Percentiles rank a stretch among this genome's conserved stretches.
Conservation (phyloP, 92 coral and sea anemone species). For the Galaxea fascicularis region DNA sequence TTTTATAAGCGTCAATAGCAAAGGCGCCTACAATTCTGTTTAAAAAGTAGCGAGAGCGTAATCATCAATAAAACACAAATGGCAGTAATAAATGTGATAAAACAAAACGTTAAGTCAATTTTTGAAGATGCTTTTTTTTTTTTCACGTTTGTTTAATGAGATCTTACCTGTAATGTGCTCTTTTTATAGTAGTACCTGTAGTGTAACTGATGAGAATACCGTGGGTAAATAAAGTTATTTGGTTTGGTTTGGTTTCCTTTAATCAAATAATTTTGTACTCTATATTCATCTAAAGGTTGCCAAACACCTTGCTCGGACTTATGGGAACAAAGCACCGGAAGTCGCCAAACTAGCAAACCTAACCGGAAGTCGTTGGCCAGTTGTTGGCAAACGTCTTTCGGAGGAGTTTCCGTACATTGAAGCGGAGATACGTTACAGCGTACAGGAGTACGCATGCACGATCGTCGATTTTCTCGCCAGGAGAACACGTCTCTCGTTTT, state of each 20-base stretch:
- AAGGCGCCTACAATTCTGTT: too few relatives aligned
- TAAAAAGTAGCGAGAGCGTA: too few relatives aligned
- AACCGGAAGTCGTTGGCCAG: conserved; percentile 96
- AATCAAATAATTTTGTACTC: background rate
- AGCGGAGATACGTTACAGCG: conserved; percentile 92
- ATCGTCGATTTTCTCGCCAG: conserved; percentile 94
- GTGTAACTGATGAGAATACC: too few relatives aligned
- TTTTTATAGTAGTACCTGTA: too few relatives aligned
- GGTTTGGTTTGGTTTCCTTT: too few relatives aligned
- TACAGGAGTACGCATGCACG: conserved; percentile 94
- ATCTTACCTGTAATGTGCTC: too few relatives aligned
- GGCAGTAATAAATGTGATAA: too few relatives aligned
- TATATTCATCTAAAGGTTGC: conserved; percentile 74
- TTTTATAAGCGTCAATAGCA: too few relatives aligned
- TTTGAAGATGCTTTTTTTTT: too few relatives aligned
- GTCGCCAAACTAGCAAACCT: conserved; percentile 87
- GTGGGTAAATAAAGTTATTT: too few relatives aligned
- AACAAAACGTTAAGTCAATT: background rate
- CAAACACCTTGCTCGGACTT: conserved; percentile 85
- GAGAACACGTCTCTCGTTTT: conserved; percentile 93
- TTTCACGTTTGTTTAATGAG: too few relatives aligned
- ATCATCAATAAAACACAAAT: too few relatives aligned
- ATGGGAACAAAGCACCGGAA: conserved; percentile 93
- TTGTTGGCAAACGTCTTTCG: conserved; percentile 82
- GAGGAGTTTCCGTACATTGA: conserved; percentile 94